Evolutionary conservation across 2,113 vertebrate species (phyloP), one percentile per base, ranked within the genome.

Genomic region (Accipiter virgatus): DNA sequence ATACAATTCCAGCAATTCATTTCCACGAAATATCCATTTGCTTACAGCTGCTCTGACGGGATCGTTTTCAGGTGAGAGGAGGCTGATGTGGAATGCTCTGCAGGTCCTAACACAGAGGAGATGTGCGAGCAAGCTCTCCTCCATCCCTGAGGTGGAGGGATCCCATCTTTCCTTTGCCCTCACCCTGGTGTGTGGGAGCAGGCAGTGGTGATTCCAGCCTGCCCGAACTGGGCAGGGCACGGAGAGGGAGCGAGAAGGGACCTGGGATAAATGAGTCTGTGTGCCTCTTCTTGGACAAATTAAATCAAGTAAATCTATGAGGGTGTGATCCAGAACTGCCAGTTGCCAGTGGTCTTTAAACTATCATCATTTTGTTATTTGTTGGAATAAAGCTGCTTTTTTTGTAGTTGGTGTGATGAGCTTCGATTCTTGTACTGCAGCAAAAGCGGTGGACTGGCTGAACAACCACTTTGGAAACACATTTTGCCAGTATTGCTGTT

Each of bases 91-190:
- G 45, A 43, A 40, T 42, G 21, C 27, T 70, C 45, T 81, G 48
- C 59, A 56, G 55, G 13, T 52, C 59, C 48, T 59, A 20, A n/a
- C 13, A 38, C 23, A 53, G 48, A 36, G 36, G 29, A 86, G 25
- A 23, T n/a, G 29, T 42, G 73, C 0, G 0, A 45, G 7, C 0
- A 3, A 81, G 40, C 9, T 73, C 29, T 68, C 11, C 31, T 62
- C 36, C 17, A 8, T 38, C 32, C 20, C 48, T 50, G 43, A 55
- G 75, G 16, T 75, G 17, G n/a, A 72, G 9, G 0, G 3, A 43
- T 11, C 26, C 23, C 26, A 7, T 5, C 6, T 68, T 81, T 36
- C 3, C 53, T 48, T 42, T 81, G 34, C 11, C 31, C 43, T 73
- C 13, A 4, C 5, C 15, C 53, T 4, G 22, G 2, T 18, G 11